Evolutionary conservation across 2,113 vertebrate genomes (phyloP).

Genomic region (Antigone vipio): DNA sequence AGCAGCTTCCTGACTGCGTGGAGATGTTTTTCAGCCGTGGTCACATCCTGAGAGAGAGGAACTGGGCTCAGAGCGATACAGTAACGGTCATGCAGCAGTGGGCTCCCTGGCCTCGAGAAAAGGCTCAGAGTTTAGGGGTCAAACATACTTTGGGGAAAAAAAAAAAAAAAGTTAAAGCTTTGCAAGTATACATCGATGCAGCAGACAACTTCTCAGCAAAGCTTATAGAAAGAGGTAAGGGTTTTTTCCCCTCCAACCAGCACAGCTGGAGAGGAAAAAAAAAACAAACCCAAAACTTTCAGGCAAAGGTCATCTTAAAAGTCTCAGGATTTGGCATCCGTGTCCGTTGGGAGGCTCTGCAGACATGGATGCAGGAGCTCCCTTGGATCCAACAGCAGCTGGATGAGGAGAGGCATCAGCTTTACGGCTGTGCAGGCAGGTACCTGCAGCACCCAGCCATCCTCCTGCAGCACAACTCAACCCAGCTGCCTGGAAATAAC

Average conservation of each 20-base stretch:
- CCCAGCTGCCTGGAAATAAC: not conserved
- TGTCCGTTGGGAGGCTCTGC: not conserved
- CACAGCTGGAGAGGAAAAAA: not conserved
- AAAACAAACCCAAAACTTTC: not conserved
- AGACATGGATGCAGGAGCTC: fast-evolving
- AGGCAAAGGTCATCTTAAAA: not conserved
- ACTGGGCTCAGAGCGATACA: not conserved
- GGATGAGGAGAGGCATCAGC: not conserved
- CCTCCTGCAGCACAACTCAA: not conserved
- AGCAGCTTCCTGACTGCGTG: not conserved
- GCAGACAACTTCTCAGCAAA: not conserved
- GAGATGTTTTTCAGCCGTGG: not conserved
- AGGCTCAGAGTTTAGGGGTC: not conserved
- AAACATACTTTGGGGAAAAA: not conserved
- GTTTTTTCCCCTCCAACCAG: not conserved
- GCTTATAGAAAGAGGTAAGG: not conserved
- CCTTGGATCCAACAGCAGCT: not conserved
- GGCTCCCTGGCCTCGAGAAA: not conserved
- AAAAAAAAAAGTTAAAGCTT: not conserved
- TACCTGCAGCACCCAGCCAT: not conserved
- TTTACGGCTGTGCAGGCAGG: no score
- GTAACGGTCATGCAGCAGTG: not conserved
- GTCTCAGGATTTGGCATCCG: not conserved
- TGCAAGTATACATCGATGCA: not conserved
- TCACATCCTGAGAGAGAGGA: not conserved